Base-by-base conservation (phyloP, 2,888 invertebrate genomes). In the Caenorhabditis sp. region DNA sequence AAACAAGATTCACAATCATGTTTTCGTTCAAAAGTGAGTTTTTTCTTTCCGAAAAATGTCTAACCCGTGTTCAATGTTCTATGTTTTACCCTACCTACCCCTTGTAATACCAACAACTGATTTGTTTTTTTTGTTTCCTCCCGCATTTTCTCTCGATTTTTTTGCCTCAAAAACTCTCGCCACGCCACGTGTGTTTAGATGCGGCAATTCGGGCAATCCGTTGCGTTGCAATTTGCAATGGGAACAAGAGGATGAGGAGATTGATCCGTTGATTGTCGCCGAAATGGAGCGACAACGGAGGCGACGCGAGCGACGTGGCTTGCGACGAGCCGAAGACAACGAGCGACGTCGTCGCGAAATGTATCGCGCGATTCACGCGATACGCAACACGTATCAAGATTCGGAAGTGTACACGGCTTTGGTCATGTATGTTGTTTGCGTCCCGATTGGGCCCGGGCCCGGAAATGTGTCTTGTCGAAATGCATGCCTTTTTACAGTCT, bases 1-100 rank as follows among this genome's bases (percentile, higher is more conserved):
- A 75, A 85, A 88, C 73, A 66, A 71, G 21, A 61, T 87, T 17
- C 85, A 87, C 65, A 82, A 87, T 63, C 61, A 60, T 19, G 77
- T 86, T n/a, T 83, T 86, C 66, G 79, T 79, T n/a, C 84, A 79
- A 66, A 79, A 76, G 86, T 86, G 21, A 51, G 51, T 51, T 8
- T n/a, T 51, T 19, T 55, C 19, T 37, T 58, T 58, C 23, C 3
- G 12, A 54, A n/a, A n/a, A n/a, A 31, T 31, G 31, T 31, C 31
- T 54, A 12, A 23, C 19, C 21, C 21, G 21, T 14, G 17, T 14
- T 31, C 37, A 36, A 17, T 37, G 12, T 12, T 43, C 5, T 27
- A 36, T 37, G 19, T 27, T 37, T 14, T 26, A 12, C 21, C 53
- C 53, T 4, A 8, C 3, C n/a, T 10, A 5, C 21, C 43, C 59